Base-by-base conservation (phyloP, 1,140 invertebrate genomes). In the Zaprionus taronus region DNA sequence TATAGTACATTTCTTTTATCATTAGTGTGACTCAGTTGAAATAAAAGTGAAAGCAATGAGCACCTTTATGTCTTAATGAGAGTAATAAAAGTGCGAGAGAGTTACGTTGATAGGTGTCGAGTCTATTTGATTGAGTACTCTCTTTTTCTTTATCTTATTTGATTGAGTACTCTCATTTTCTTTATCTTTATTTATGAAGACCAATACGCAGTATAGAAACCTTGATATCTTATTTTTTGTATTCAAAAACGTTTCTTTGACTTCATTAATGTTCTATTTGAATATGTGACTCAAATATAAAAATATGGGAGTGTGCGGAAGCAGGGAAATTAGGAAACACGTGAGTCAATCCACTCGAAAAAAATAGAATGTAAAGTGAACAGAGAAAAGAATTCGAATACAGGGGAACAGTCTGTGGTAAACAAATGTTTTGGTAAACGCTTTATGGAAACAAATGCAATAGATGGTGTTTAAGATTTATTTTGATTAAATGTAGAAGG, bases 11-110 rank as follows among this genome's bases (percentile, higher is more conserved):
- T 51, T 20, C 11, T 51, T 51, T 5, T 22, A 64, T 58, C n/a
- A 58, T 15, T 58, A 41, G 28, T 14, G n/a, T 80, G 76, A 82
- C 53, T 82, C 80, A 75, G 60, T 65, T 28, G 0, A 31, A 83
- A 62, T 31, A 51, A 60, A 55, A 64, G 81, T 74, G 78, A 84
- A 84, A 84, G 81, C 17, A 47, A 17, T 6, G 7, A 17, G n/a
- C n/a, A 44, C 41, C n/a, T 44, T 57, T 31, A 34, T 51, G 26
- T 36, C 53, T 57, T 41, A 57, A 62, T 56, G 17, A 31, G 22
- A 20, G 36, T 53, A 57, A 65, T 44, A 57, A 47, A 26, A 69
- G 5, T 17, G 53, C 14, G 15, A 20, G 44, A 14, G 62, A 70
- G 56, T 31, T 11, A 34, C 31, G 9, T 34, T 58, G 5, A 12